Base-by-base conservation (phyloP, 1,140 invertebrate genomes). In the Brachionus angularis region DNA sequence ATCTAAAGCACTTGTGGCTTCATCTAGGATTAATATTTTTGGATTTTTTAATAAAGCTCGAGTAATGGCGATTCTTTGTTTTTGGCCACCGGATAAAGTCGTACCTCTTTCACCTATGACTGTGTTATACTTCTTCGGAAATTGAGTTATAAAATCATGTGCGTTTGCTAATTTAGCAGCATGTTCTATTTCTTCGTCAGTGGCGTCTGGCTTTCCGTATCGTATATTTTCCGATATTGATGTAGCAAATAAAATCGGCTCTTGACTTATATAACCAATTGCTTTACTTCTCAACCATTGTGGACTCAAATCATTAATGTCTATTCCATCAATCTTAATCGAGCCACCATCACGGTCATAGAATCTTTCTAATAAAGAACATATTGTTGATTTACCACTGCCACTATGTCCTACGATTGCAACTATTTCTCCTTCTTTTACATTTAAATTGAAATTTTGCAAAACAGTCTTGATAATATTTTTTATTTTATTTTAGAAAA, bases 161-260 rank as follows among this genome's bases (percentile, higher is more conserved):
- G 93, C 93, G 81, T 96, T 94, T 10, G 94, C 92, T 42, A 89
- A 80, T 77, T 86, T 86, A 0, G 93, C 90, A 10, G 90, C 93
- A 81, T 87, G 84, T 31, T 84, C 80, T 1, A 89, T 79, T 85
- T 89, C 84, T 33, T 78, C 72, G 77, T 86, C 84, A 21, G 82
- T 83, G 12, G 86, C 86, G 75, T 82, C 76, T n/a, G 85, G 84
- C 53, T 78, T 78, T 0, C 92, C 92, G 78, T 93, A 96, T 69
- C 91, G 84, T 71, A 96, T 96, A 81, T 96, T 96, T 83, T 96
- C 93, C 80, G 86, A 84, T 8, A 96, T 87, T n/a, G 87, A 87
- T 5, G 91, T 91, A 18, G 89, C 91, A 83, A 96, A 97, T 44
- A 96, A 78, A 62, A 93, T 86, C 1, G 93, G 93, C 79, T 96